Base-by-base conservation (phyloP, 2,113 vertebrate species). In the Malurus alboscapulatus region DNA sequence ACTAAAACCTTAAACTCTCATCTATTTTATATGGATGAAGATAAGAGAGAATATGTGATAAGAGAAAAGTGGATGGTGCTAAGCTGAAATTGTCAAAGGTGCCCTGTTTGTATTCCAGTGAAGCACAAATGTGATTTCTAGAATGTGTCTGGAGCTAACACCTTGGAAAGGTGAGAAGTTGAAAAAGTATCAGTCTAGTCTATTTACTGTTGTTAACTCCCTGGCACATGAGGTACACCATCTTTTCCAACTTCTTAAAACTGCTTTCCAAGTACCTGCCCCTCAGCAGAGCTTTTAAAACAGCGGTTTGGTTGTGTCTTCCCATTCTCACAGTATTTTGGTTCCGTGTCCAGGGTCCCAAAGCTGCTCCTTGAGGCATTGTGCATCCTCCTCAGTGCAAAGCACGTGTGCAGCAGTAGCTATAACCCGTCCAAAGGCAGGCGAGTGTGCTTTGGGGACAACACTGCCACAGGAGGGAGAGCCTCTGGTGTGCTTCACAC, bases 371-470 rank as follows among this genome's bases (percentile, higher is more conserved):
- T 38, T 6, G 5, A 1, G 38, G 45, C 36, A 0, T 2, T 1
- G 50, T 4, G 2, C 5, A 0, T 44, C 16, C 1, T 6, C 15
- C 25, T 10, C 25, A 6, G 78, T 0, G 0, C 11, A 10, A 1
- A 67, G 57, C 17, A 3, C 19, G 0, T 0, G 1, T 8, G 55
- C 7, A 5, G 67, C 16, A 0, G 45, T 29, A 5, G 63, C 58
- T 30, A 14, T 12, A 2, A 18, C 27, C 45, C 36, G 14, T 3
- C 1, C 1, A 1, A 7, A 38, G 42, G 34, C 50, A 36, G 0
- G 0, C 2, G 66, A 26, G 0, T 27, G 26, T 32, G 47, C 34
- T 36, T 9, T 45, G 66, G 87, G 77, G 34, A 14, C 47, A 12
- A 40, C 47, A 47, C 24, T 42, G 38, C n/a, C 54, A 15, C 44